Base-by-base conservation (phyloP, 2,888 invertebrate genomes). In the Iphiclides podalirius region DNA sequence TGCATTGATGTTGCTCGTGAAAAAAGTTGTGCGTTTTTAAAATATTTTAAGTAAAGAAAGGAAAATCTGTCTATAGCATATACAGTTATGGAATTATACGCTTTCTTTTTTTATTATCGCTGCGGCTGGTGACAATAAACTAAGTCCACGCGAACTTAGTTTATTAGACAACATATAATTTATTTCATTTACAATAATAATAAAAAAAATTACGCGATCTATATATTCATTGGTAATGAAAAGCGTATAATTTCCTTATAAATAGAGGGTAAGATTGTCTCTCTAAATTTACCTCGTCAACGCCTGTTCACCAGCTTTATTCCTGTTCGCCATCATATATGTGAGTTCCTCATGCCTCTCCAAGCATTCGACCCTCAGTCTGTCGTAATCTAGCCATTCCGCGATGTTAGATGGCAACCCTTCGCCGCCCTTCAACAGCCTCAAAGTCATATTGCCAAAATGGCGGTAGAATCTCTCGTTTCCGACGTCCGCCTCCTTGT, bases 331-430 rank as follows among this genome's bases (percentile, higher is more conserved):
- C 70, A 86, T 65, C 72, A 85, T 78, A 53, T 71, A 74, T 34
- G 72, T 80, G 33, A 88, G 56, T 52, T 87, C 77, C 45, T 84
- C 75, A 45, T 88, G 88, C 53, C 78, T 64, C 45, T 72, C 71
- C 14, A 87, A 52, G 66, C 94, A 94, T 61, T 89, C 83, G 52
- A 77, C 77, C 74, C 90, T 91, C 62, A 93, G 78, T 62, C 77
- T 77, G 36, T 83, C 88, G 67, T 91, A 92, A 64, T 93, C 79
- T 52, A 93, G 73, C 91, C 93, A 92, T 36, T 67, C 70, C 17
- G 82, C 80, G 53, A 91, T 71, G 57, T 90, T 84, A 47, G 71
- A 61, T 1, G 92, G 92, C 48, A 92, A 66, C 1, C 62, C 57
- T 36, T 82, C 83, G 37, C 76, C 86, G 48, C 75, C 75, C 63